Percentiles rank a stretch among this genome's conserved stretches.
Evolutionary conservation across 2,888 invertebrate genomes (phyloP).

Genomic region (Oligia fasciuncula): DNA sequence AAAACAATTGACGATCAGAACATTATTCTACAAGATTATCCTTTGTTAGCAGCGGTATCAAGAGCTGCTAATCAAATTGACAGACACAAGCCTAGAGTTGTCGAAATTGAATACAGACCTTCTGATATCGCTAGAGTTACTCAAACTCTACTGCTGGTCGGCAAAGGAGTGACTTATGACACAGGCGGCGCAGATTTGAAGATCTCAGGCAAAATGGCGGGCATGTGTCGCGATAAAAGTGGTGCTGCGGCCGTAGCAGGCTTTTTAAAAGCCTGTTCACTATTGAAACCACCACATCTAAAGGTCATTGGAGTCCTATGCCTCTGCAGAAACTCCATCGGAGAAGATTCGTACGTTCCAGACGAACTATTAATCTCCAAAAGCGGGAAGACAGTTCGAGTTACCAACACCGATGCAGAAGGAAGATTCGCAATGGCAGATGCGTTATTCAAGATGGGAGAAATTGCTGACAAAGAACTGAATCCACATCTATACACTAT

Average conservation of each 20-base stretch:
- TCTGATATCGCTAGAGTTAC: slow-evolving; percentile 84
- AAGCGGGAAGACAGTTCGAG: slow-evolving; percentile 94
- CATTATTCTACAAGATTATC: slow-evolving; percentile 93
- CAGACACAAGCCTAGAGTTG: slow-evolving; percentile 91
- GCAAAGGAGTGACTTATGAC: slow-evolving; percentile 96
- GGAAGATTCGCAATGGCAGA: slow-evolving; percentile 97
- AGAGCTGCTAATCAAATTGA: slow-evolving; percentile 92
- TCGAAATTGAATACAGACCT: slow-evolving; percentile 92
- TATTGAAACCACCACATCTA: slow-evolving; percentile 93
- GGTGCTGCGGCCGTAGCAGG: slow-evolving; percentile 97
- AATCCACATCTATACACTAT: slow-evolving; percentile 96
- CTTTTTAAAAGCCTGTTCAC: slow-evolving; percentile 94
- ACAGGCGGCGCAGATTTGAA: slow-evolving; percentile 95
- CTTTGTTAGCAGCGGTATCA: slow-evolving; percentile 93
- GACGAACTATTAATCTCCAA: slow-evolving; percentile 96
- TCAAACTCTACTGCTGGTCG: slow-evolving; percentile 94
- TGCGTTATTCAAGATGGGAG: slow-evolving; percentile 89
- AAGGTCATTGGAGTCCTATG: slow-evolving; percentile 94
- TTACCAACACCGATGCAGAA: slow-evolving; percentile 98
- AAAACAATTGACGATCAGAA: slow-evolving; percentile 91
- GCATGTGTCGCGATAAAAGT: slow-evolving; percentile 97
- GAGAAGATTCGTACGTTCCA: slow-evolving; percentile 94
- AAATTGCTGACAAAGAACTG: slow-evolving; percentile 91
- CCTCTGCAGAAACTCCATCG: slow-evolving; percentile 96
- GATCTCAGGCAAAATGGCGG: slow-evolving; percentile 92